phyloP scores from a whole-genome alignment of 2,888 invertebrate species.

The Andricus curvator region DNA sequence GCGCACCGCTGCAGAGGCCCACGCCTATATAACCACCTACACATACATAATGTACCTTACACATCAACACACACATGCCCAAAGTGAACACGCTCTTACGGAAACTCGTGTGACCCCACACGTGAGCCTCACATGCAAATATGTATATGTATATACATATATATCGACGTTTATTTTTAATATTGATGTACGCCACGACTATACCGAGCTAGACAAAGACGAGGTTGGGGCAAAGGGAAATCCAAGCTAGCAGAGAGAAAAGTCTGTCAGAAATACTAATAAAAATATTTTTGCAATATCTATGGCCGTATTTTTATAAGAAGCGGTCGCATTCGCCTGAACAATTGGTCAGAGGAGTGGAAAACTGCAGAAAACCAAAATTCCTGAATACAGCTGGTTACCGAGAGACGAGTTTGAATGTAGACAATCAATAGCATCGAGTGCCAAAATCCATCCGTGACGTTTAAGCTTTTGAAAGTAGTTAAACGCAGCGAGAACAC shows the following conservation, averaged over 20 bases:
- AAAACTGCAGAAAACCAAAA: no score
- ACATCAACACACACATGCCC: neutral
- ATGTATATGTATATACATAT: neutral
- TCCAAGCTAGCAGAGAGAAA: neutral
- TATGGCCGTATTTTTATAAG: no score
- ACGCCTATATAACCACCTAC: conserved; percentile 27
- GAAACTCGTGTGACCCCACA: conserved; percentile 21
- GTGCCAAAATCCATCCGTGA: no score
- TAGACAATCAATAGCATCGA: no score
- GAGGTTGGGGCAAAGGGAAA: neutral
- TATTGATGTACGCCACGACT: conserved; percentile 22
- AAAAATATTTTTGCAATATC: neutral
- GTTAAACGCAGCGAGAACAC: no score
- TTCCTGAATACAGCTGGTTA: no score
- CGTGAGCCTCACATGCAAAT: conserved; percentile 5
- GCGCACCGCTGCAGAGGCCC: conserved; percentile 31
- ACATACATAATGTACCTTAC: conserved; percentile 1
- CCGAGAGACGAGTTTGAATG: no score
- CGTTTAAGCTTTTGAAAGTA: no score
- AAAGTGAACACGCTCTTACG: neutral
- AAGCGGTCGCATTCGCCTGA: no score
- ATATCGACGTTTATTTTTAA: conserved; percentile 14
- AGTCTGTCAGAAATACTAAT: neutral
- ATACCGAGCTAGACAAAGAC: conserved; percentile 15
- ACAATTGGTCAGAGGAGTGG: no score